Base-by-base conservation (phyloP, 2,888 invertebrate genomes). In the Hyppa rectilinea region DNA sequence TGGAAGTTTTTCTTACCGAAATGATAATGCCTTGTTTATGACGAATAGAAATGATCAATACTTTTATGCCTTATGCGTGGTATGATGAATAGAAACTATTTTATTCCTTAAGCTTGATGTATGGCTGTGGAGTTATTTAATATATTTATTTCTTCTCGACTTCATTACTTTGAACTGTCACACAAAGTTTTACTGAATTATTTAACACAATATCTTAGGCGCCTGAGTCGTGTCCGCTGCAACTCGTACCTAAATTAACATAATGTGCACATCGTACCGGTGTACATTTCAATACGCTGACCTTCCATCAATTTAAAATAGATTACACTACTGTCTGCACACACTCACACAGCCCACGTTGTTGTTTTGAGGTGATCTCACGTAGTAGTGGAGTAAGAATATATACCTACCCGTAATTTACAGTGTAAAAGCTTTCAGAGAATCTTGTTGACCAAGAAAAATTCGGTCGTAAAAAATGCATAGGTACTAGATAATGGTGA, bases 251-350 rank as follows among this genome's bases (percentile, higher is more conserved):
- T 77, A 84, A 83, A 84, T 86, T 81, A 75, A 78, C 71, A 81
- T 87, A 84, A 75, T 81, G 80, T 83, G 80, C 84, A 83, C 66
- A 61, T 72, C 85, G 70, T 65, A 72, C 66, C 62, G 86, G 78
- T 81, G 60, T 86, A 84, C 85, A 84, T 89, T 86, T 86, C 87
- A 85, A 85, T 87, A 86, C 87, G 82, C 81, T 92, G 94, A 94
- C 94, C 94, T 95, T 95, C 92, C 91, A 91, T 92, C 90, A 91
- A 94, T 93, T 94, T 92, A 93, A 95, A 95, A 95, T 95, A 95
- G 95, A 94, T 91, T 87, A 80, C 78, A 76, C 63, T 79, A 78
- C 85, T 84, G 84, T 74, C 73, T 73, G 80, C 72, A 70, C 69
- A 65, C 65, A 75, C 71, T 71, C 78, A 60, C 73, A 59, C 84